Base-by-base conservation (phyloP, 2,888 invertebrate genomes). In the Acrobasis consociella region DNA sequence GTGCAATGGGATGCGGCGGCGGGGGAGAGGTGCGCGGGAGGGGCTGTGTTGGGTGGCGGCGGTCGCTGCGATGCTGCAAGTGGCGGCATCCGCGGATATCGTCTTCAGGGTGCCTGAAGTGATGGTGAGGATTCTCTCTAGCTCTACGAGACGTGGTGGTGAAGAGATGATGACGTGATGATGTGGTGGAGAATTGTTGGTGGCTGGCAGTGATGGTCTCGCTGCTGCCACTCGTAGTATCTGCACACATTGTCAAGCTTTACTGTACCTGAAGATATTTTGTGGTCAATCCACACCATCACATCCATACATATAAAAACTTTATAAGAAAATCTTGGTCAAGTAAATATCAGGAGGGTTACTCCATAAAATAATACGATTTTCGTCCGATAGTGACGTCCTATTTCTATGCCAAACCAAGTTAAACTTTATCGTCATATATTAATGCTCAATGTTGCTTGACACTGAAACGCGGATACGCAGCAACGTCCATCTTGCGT, bases 21-120 rank as follows among this genome's bases (percentile, higher is more conserved):
- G 10, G 46, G 46, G 46, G 69, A 72, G 66, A 69, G 62, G 55
- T 68, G 46, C 65, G 66, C 66, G 67, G 16, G 58, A 67, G 65
- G 60, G 62, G 72, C 65, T 61, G 68, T 67, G 67, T 67, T 67
- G 67, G 67, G 67, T 68, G 62, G 71, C 69, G 65, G 72, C 73
- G 67, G 68, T 76, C 62, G 68, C 72, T 67, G 69, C 73, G 65
- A 66, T 78, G 68, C 71, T 78, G 69, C 72, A 75, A 62, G 13
- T 46, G 46, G 69, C 69, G 11, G 66, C 72, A 53, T 52, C 67
- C 64, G 72, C 76, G 31, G 91, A 92, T 75, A 81, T 91, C 78
- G 80, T 90, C 78, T 91, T 92, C 83, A 74, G 85, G 61, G 91
- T 90, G 68, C 91, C 91, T 17, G 90, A 91, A 76, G 91, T 92